Evolutionary conservation across 2,113 vertebrate genomes (phyloP).

Genomic region (Columbina picui): DNA sequence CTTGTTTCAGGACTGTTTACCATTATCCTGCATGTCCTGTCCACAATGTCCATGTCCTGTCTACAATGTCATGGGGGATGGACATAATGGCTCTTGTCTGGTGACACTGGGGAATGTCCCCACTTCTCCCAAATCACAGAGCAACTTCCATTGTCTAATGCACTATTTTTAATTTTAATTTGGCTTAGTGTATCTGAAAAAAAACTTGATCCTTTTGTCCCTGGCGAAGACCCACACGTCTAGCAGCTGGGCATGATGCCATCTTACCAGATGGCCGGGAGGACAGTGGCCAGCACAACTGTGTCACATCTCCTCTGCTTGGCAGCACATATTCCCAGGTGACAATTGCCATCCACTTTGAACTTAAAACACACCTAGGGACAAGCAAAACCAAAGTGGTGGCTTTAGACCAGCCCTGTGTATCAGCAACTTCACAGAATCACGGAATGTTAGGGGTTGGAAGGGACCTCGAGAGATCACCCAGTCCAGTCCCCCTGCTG

Average conservation of each 20-base stretch:
- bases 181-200: not conserved
- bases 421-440: not conserved
- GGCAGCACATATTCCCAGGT: not conserved
- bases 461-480: too few relatives aligned
- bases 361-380: not conserved
- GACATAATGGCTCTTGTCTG: not conserved
- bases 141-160: not conserved
- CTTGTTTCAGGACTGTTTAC: not conserved
- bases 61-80: accelerated
- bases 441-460: too few relatives aligned
- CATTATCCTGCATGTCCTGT: not conserved
- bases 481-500: too few relatives aligned
- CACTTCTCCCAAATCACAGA: not conserved
- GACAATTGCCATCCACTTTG: not conserved
- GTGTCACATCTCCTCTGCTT: constrained; percentile 7
- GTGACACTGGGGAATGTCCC: not conserved
- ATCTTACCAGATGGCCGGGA: not conserved
- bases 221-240: not conserved
- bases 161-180: not conserved
- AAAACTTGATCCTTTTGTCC: not conserved
- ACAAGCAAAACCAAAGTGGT: not conserved
- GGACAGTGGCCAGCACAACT: not conserved
- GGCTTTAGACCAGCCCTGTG: not conserved
- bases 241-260: constrained; percentile 1
- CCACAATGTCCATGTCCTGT: too few relatives aligned